phyloP scores from a whole-genome alignment of 2,888 invertebrate genomes.

The Ichneumon xanthorius region DNA sequence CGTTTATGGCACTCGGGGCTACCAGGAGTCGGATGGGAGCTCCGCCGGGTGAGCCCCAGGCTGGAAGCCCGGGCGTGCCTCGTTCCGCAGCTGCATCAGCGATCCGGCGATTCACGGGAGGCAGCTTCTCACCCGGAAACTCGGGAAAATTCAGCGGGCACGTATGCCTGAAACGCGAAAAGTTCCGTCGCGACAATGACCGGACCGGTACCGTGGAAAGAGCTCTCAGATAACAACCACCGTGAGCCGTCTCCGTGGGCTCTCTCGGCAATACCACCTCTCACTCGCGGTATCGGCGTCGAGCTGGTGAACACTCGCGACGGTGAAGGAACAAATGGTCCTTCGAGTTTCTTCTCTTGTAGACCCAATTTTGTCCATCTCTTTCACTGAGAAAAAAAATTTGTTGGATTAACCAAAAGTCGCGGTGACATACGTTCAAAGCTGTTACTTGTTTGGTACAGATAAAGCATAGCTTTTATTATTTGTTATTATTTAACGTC shows the following conservation, averaged over 20 bases:
- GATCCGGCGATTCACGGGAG: slow-evolving; percentile 50
- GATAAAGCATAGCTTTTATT: no score
- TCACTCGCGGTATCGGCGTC: slow-evolving; percentile 5
- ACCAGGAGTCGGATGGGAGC: slow-evolving; percentile 46
- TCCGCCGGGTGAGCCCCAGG: slow-evolving; percentile 35
- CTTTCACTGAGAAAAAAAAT: no score
- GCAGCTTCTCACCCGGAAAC: slow-evolving; percentile 59
- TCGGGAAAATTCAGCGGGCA: slow-evolving; percentile 69
- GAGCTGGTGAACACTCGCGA: background rate
- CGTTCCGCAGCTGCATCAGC: slow-evolving; percentile 47
- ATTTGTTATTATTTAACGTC: no score
- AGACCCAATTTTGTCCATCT: no score
- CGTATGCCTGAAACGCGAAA: slow-evolving; percentile 73
- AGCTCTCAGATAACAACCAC: slow-evolving; percentile 51
- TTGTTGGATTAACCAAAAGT: no score
- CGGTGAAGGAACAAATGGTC: background rate
- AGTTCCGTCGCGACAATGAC: slow-evolving; percentile 67
- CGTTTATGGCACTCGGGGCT: slow-evolving; percentile 69
- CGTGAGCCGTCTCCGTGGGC: slow-evolving; percentile 9
- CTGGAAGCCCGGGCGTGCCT: slow-evolving; percentile 39
- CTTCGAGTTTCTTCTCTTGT: background rate
- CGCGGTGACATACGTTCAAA: no score
- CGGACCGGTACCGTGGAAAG: slow-evolving; percentile 40
- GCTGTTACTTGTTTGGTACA: no score
- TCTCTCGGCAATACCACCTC: slow-evolving; percentile 26